phyloP scores from a whole-genome alignment of 2,797 vertebrate species.

The Aulostomus chinensis region DNA sequence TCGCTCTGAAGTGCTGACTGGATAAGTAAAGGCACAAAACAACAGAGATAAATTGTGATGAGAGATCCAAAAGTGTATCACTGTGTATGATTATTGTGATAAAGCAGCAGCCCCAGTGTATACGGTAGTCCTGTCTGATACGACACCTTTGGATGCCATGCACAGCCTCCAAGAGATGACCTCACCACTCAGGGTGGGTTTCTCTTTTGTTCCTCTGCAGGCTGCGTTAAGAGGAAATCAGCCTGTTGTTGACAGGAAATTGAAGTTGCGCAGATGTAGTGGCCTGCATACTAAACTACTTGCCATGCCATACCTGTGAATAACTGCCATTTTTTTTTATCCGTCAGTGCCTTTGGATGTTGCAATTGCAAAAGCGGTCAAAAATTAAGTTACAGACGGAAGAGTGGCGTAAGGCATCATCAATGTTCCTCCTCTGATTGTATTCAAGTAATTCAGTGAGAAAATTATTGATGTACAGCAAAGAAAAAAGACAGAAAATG shows the following conservation, averaged over 20 bases:
- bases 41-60: conserved; percentile 15
- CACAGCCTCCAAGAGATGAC: neutral
- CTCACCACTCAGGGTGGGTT: conserved; percentile 7
- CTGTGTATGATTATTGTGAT: conserved; percentile 28
- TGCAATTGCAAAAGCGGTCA: conserved; percentile 46
- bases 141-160: conserved; percentile 22
- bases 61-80: conserved; percentile 16
- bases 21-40: conserved; percentile 39
- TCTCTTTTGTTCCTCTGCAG: conserved; percentile 9
- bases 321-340: conserved; percentile 48
- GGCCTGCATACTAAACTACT: conserved; percentile 58
- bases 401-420: conserved; percentile 29
- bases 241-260: conserved; percentile 51
- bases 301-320: conserved; percentile 53
- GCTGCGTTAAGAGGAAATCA: conserved; percentile 53
- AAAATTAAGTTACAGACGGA: conserved; percentile 68
- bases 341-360: conserved; percentile 56
- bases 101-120: conserved; percentile 22
- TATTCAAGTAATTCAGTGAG: conserved; percentile 41
- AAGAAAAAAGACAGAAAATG: conserved; percentile 19
- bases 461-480: conserved; percentile 60
- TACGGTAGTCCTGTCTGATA: conserved; percentile 31
- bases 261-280: conserved; percentile 50
- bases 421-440: conserved; percentile 59
- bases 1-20: conserved; percentile 6